Percentiles rank a stretch among this genome's conserved stretches.
phyloP scores from a whole-genome alignment of 2,113 vertebrate species.

The Tychaedon coryphoeus region DNA sequence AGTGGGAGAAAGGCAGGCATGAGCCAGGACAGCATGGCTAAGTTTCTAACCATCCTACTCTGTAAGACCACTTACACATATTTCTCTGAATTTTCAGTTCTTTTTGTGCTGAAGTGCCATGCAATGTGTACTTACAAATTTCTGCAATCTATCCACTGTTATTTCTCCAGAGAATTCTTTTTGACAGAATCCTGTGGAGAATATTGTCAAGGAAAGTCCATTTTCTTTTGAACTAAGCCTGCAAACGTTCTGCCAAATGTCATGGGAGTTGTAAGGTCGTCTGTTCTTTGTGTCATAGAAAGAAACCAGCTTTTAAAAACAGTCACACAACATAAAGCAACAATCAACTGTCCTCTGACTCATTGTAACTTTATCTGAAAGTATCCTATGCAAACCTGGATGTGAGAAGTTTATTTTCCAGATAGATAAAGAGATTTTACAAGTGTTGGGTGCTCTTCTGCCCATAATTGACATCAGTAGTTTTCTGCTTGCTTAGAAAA shows the following conservation, averaged over 20 bases:
- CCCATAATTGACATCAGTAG: not conserved
- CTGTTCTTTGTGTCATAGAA: not conserved
- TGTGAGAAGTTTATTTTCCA: not conserved
- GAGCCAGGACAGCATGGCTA: not conserved
- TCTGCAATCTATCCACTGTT: not conserved
- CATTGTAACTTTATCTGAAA: not conserved
- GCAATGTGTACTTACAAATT: not conserved
- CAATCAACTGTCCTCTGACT: not conserved
- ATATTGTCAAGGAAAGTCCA: not conserved
- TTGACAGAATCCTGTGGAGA: not conserved
- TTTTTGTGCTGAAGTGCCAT: not conserved
- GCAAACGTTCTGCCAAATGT: not conserved
- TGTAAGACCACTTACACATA: not conserved
- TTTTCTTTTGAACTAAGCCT: not conserved
- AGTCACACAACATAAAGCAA: accelerated
- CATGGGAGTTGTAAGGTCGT: not conserved
- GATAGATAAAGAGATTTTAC: not conserved
- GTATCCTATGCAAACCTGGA: not conserved
- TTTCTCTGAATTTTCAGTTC: not conserved
- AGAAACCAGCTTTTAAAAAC: not conserved
- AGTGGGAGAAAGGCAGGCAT: not conserved
- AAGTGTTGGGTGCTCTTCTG: not conserved
- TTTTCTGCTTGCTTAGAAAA: not conserved
- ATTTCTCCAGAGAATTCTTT: not conserved
- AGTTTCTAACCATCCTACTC: not conserved